phyloP scores from a whole-genome alignment of 2,888 invertebrate genomes.

The Drosophila subsilvestris region DNA sequence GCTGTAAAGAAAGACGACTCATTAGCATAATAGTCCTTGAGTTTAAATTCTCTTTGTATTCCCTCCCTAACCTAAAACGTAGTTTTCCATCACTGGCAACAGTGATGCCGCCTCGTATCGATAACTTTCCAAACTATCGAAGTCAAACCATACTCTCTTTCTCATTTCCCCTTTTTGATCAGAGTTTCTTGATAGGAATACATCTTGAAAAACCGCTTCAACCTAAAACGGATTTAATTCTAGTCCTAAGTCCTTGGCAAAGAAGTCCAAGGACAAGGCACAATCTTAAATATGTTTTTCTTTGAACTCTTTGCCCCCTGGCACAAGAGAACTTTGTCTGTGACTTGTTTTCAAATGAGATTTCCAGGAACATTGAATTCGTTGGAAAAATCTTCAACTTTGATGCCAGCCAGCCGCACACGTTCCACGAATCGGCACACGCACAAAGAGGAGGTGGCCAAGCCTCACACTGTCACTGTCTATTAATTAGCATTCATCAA shows the following conservation, averaged over 20 bases:
- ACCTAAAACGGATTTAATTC: no score
- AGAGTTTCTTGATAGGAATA: not conserved
- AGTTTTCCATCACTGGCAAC: no score
- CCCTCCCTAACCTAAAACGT: no score
- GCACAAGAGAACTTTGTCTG: not conserved
- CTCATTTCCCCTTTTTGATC: no score
- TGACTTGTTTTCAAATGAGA: not conserved
- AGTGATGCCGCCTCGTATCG: no score
- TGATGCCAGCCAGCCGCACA: not conserved
- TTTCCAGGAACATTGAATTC: slow-evolving; percentile 1
- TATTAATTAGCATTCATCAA: slow-evolving; percentile 15
- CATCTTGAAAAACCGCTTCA: no score
- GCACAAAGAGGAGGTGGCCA: not conserved
- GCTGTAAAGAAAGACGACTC: slow-evolving; percentile 26
- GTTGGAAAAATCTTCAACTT: not conserved
- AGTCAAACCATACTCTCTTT: no score
- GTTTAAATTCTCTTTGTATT: no score
- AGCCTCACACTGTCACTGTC: not conserved
- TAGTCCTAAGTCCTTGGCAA: not conserved
- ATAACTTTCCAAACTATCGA: no score
- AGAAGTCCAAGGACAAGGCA: not conserved
- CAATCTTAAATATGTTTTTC: not conserved
- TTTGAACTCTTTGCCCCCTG: not conserved
- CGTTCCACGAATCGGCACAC: not conserved
- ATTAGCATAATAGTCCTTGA: not conserved